Evolutionary conservation across 2,888 invertebrate species (phyloP).

Genomic region (Aphelenchoides bicaudatus): DNA sequence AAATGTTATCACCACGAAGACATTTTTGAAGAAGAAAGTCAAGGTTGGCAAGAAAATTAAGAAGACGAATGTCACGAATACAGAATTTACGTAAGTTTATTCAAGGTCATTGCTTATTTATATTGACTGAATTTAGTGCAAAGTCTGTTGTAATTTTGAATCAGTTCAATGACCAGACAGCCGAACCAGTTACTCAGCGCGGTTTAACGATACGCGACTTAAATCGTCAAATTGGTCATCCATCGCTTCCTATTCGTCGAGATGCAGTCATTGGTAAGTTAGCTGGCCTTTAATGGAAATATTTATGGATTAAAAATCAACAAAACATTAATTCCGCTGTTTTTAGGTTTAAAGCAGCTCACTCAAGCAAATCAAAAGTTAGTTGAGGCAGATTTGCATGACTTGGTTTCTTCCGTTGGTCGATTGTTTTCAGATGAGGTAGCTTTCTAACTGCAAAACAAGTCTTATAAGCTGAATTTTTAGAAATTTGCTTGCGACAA

Average conservation of each 20-base stretch:
- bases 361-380: conserved; percentile 17
- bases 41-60: conserved; percentile 31
- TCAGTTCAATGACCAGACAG: conserved; percentile 19
- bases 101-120: too few relatives aligned
- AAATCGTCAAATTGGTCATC: conserved; percentile 18
- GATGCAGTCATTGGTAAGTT: conserved; percentile 25
- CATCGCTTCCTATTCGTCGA: conserved; percentile 9
- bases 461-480: not conserved
- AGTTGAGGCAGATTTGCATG: conserved; percentile 6
- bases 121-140: too few relatives aligned
- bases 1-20: conserved; percentile 19
- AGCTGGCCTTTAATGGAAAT: not conserved
- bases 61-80: conserved; percentile 32
- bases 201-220: conserved; percentile 20
- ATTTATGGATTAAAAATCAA: not conserved
- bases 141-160: conserved; percentile 20
- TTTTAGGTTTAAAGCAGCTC: conserved; percentile 21
- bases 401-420: conserved; percentile 21
- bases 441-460: conserved; percentile 9
- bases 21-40: conserved; percentile 26
- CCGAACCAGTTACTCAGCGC: conserved; percentile 24
- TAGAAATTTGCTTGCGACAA: conserved; percentile 18
- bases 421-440: conserved; percentile 19
- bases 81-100: too few relatives aligned
- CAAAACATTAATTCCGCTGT: not conserved